Conservation (phyloP, 1,140 invertebrate genomes). For the Bombus sibiricus region DNA sequence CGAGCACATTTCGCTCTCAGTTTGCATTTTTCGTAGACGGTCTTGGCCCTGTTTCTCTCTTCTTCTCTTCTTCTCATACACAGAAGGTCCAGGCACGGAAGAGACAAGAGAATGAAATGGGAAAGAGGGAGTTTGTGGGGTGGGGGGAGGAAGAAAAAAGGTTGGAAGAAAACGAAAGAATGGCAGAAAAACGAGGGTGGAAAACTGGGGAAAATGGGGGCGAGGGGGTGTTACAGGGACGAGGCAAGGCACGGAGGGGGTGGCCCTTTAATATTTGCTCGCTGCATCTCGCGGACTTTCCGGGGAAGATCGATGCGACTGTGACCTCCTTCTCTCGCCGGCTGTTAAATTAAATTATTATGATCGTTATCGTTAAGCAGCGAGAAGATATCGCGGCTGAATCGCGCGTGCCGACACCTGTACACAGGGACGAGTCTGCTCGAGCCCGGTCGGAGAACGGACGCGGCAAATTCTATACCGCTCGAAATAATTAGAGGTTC, state of each 20-base stretch:
- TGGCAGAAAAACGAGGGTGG: not conserved
- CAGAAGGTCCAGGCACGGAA: not conserved
- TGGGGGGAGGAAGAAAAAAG: not conserved
- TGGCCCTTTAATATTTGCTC: slow-evolving; percentile 65
- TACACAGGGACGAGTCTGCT: not conserved
- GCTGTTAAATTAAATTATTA: slow-evolving; percentile 68
- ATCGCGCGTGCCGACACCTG: slow-evolving; percentile 24
- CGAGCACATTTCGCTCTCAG: slow-evolving; percentile 33
- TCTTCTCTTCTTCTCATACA: not conserved
- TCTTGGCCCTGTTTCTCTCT: slow-evolving; percentile 15
- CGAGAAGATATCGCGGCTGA: slow-evolving; percentile 22
- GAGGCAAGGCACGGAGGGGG: not conserved
- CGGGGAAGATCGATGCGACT: slow-evolving; percentile 49
- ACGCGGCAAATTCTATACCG: slow-evolving; percentile 6
- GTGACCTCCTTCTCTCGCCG: slow-evolving; percentile 60
- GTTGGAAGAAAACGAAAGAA: not conserved
- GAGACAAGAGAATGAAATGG: too few relatives aligned
- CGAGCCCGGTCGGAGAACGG: not conserved
- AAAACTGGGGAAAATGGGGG: not conserved
- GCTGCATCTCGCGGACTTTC: slow-evolving; percentile 44
- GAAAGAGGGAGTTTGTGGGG: too few relatives aligned
- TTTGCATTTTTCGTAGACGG: slow-evolving; percentile 60
- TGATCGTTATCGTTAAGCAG: slow-evolving; percentile 63
- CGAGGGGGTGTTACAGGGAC: not conserved
- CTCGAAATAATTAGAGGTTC: slow-evolving; percentile 26